These are phyloP conservation scores for Eupithecia pulchellata DNA, from an alignment of 2,888 invertebrate species.

Conservation along the genomic window DNA sequence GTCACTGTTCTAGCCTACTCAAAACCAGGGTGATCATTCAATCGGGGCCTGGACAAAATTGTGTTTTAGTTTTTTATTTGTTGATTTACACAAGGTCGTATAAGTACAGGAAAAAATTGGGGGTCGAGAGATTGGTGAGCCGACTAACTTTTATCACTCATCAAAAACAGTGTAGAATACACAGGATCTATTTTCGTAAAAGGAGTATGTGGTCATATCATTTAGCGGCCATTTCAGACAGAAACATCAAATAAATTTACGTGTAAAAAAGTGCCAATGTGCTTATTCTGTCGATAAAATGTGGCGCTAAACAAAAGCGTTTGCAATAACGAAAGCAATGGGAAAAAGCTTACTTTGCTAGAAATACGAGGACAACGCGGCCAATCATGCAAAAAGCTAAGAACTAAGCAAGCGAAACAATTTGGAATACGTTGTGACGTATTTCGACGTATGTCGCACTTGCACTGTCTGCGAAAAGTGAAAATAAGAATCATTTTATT, in stretches of 20 bases:
- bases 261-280: constrained; percentile 31
- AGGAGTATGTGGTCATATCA: constrained; percentile 74
- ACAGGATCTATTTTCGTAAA: neutral
- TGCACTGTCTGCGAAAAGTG: constrained; percentile 23
- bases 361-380: constrained; percentile 46
- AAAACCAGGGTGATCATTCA: neutral
- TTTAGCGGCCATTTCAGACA: constrained; percentile 31
- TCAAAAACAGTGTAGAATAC: constrained; percentile 4
- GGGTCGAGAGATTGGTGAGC: neutral
- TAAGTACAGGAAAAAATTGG: neutral
- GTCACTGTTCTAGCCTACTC: neutral
- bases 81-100: neutral
- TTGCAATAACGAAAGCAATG: constrained; percentile 56
- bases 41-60: neutral
- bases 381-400: constrained; percentile 42
- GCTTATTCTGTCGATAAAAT: constrained; percentile 42
- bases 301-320: constrained; percentile 45
- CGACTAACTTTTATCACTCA: neutral
- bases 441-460: constrained; percentile 21
- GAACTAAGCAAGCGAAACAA: constrained; percentile 47
- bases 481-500: constrained; percentile 4
- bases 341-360: constrained; percentile 38
- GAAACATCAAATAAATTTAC: constrained; percentile 23
- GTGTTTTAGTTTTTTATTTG: neutral
- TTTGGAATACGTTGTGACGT: constrained; percentile 23